Conservation (phyloP, 2,888 invertebrate genomes). For the Thymelicus sylvestris region DNA sequence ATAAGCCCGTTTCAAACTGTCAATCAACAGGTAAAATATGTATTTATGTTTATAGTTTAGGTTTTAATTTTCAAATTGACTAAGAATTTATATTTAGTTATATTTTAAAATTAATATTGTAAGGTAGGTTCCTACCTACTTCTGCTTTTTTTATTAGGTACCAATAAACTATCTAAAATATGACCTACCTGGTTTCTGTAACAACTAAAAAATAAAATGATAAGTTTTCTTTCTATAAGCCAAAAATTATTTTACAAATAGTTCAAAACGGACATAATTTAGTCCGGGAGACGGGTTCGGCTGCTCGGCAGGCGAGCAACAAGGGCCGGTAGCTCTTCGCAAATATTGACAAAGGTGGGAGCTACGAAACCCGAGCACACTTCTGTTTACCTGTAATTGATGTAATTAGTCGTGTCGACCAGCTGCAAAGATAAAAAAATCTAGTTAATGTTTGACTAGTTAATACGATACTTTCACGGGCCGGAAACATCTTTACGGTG, state of each 20-base stretch:
- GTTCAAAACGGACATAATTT: slow-evolving; percentile 7
- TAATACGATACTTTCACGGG: slow-evolving; percentile 79
- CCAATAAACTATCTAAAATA: too few species aligned
- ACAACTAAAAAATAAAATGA: too few species aligned
- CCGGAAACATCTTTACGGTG: slow-evolving; percentile 81
- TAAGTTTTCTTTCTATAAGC: too few species aligned
- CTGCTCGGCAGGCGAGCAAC: slow-evolving; percentile 37
- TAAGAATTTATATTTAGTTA: too few species aligned
- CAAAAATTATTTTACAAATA: not conserved
- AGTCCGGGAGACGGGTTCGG: slow-evolving; percentile 32
- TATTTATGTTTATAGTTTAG: too few species aligned
- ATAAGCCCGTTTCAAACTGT: too few species aligned
- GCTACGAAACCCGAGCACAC: slow-evolving; percentile 73
- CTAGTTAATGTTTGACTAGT: slow-evolving; percentile 72
- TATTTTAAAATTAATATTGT: too few species aligned
- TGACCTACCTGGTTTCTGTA: too few species aligned
- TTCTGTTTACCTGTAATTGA: slow-evolving; percentile 82
- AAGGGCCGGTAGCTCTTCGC: slow-evolving; percentile 55
- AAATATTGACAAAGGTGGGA: slow-evolving; percentile 83
- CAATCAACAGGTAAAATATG: too few species aligned
- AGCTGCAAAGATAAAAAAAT: slow-evolving; percentile 71
- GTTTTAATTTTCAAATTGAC: too few species aligned
- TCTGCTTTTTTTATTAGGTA: too few species aligned
- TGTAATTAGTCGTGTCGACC: slow-evolving; percentile 84
- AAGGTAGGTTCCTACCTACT: too few species aligned